These are phyloP conservation scores for Taphrorychus bicolor DNA, from an alignment of 2,888 invertebrate genomes.

Conservation along the genomic window DNA sequence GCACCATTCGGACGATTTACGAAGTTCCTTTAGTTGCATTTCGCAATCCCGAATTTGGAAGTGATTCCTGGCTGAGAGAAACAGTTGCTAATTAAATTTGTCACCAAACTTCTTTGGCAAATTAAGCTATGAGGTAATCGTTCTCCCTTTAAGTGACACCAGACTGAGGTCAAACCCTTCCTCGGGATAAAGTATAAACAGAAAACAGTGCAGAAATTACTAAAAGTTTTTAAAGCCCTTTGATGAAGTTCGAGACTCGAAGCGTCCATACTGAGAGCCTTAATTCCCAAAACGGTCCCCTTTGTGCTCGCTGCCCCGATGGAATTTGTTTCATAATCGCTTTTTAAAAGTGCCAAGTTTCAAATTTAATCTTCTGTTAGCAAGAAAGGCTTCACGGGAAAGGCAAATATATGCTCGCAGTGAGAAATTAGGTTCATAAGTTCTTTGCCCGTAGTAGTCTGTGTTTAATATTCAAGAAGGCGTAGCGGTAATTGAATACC, in stretches of 20 bases:
- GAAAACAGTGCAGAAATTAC: neutral
- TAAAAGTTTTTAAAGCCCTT: conserved; percentile 1
- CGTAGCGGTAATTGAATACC: conserved; percentile 22
- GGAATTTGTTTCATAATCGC: conserved; percentile 1
- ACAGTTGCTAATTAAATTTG: neutral
- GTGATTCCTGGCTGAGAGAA: neutral
- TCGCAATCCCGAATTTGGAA: too few species aligned
- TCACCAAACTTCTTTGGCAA: neutral
- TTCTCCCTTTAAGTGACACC: too few species aligned
- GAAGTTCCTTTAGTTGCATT: neutral
- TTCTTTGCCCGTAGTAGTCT: neutral
- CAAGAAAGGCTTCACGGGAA: neutral
- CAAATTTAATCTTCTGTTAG: neutral
- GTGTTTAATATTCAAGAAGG: conserved; percentile 30
- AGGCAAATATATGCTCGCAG: neutral
- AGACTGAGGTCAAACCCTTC: too few species aligned
- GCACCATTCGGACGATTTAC: conserved; percentile 12
- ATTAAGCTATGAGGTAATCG: neutral
- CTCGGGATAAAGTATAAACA: neutral
- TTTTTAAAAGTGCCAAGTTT: conserved; percentile 3
- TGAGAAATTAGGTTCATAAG: neutral
- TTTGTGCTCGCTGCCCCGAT: neutral
- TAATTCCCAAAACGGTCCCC: conserved; percentile 1
- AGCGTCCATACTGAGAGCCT: neutral
- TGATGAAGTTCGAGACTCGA: neutral